These are phyloP conservation scores for Misgurnus mizolepis DNA, from an alignment of 2,113 vertebrate species.

Conservation along the genomic window DNA sequence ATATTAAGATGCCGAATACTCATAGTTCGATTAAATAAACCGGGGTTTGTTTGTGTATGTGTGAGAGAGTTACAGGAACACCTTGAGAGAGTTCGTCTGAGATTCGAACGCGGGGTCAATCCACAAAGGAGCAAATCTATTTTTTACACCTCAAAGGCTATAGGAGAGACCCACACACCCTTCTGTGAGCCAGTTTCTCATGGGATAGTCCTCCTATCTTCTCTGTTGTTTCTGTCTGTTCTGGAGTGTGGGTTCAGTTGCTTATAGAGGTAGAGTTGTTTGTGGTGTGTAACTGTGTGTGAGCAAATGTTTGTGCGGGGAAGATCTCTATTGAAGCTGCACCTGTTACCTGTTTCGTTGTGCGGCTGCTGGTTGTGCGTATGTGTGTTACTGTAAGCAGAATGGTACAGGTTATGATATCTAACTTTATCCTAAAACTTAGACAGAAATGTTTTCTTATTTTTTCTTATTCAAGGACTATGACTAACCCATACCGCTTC, in stretches of 20 bases:
- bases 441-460: no score
- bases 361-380: neutral
- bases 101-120: constrained; percentile 10
- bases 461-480: no score
- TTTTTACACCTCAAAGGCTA: constrained; percentile 25
- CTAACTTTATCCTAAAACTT: neutral
- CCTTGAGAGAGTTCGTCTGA: neutral
- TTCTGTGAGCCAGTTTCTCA: neutral
- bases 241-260: neutral
- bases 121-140: constrained; percentile 11
- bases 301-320: neutral
- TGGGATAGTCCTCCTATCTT: neutral
- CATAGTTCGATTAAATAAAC: neutral
- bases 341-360: neutral
- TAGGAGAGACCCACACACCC: neutral
- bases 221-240: neutral
- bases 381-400: neutral
- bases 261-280: neutral
- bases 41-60: constrained; percentile 1
- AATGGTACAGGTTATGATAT: neutral
- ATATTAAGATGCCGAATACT: neutral
- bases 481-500: no score
- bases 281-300: neutral
- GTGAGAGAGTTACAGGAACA: constrained; percentile 10
- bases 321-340: neutral